Base-by-base conservation (phyloP, 1,140 invertebrate genomes). In the Ladona fulva region DNA sequence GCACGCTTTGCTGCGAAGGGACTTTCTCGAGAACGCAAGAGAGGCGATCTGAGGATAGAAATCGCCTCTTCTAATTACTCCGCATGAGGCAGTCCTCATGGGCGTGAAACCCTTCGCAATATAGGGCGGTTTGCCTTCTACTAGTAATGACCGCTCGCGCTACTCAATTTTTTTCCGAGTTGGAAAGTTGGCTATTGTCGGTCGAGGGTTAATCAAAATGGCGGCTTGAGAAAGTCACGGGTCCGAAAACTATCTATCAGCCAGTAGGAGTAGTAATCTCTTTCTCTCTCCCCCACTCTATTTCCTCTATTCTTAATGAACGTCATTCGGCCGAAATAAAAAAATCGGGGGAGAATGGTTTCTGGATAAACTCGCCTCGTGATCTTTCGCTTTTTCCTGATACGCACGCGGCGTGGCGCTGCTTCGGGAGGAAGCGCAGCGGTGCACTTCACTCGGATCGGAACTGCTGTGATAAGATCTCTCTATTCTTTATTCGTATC, bases 181-280 rank as follows among this genome's bases (percentile, higher is more conserved):
- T 37, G 29, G 29, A 37, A 37, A 37, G 29, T 37, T 8, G 29
- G n/a, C n/a, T n/a, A n/a, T n/a, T n/a, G n/a, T n/a, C n/a, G n/a
- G n/a, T n/a, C n/a, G n/a, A 10, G 44, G 16, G 52, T 22, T 66
- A 66, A 66, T 66, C 52, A 66, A 66, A 66, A 66, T 66, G 52
- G 52, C 52, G 1, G 52, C 14, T 12, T 3, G 52, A 66, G 52
- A 66, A 66, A 66, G 52, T 66, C 52, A 66, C 52, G 52, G 3
- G 52, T 66, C 42, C 74, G 14, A 59, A 73, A 76, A 42, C 24
- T 16, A 11, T 78, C 78, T 74, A 77, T 78, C 25, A 24, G 14
- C 44, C 74, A 42, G 77, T 29, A 75, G 66, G 74, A 75, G 77
- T 11, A 12, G 14, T 25, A 12, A 22, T 12, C 3, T 66, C 22